Percentiles rank a stretch among this genome's conserved stretches.
Evolutionary conservation across 92 coral and sea anemone genomes (phyloP).

Genomic region (Heliopora coerulea): DNA sequence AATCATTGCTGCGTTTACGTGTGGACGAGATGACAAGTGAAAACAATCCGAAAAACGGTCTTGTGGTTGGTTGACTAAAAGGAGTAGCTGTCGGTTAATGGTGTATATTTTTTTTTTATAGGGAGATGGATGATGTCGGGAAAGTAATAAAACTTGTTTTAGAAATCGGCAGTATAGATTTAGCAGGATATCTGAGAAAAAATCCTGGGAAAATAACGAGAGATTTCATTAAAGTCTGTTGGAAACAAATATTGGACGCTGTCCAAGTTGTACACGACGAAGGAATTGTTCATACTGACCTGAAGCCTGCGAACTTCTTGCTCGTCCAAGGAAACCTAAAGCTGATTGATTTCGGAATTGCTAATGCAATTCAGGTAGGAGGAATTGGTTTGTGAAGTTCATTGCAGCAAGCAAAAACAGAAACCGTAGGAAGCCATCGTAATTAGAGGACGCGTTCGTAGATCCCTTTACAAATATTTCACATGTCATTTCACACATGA

Average conservation of each 20-base stretch:
- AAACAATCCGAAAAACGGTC: no score
- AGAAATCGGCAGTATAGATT: conserved; percentile 92
- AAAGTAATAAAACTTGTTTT: conserved; percentile 75
- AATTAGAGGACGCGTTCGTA: no score
- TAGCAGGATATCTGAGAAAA: conserved; percentile 79
- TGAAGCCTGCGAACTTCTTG: conserved; percentile 96
- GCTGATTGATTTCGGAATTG: conserved; percentile 96
- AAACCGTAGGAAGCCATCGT: no score
- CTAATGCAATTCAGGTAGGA: conserved; percentile 91
- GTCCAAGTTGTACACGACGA: conserved; percentile 83
- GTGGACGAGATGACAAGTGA: no score
- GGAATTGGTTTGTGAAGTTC: background rate
- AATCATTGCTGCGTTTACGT: no score
- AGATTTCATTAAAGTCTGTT: conserved; percentile 67
- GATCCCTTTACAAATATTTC: no score
- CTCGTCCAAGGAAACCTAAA: conserved; percentile 87
- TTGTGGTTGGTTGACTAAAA: no score
- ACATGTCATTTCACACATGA: no score
- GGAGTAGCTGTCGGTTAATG: no score
- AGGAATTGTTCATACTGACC: conserved; percentile 90
- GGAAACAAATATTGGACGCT: conserved; percentile 95
- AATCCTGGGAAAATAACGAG: conserved; percentile 73
- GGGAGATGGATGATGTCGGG: conserved; percentile 82
- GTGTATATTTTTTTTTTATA: conserved; percentile 34
- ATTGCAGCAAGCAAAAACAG: no score